Base-by-base conservation (phyloP, 1,140 invertebrate species). In the Eupeodes corollae region DNA sequence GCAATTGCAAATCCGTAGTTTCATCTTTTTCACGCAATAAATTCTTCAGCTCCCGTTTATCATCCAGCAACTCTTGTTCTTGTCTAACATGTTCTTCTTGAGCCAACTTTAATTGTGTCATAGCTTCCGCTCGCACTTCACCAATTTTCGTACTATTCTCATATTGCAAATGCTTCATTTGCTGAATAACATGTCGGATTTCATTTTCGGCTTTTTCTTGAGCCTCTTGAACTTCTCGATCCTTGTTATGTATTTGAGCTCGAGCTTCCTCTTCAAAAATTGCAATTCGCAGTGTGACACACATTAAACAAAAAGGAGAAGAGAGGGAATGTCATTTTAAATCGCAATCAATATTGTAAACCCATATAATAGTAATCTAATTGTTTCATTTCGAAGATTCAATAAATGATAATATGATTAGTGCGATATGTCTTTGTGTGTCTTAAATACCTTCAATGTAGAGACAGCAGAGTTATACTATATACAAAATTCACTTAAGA, bases 151-250 rank as follows among this genome's bases (percentile, higher is more conserved):
- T 84, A 61, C 92, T 86, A 59, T 94, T 90, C 61, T 93, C 90
- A 67, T 91, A 92, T 68, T 92, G 80, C 18, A 94, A 71, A 70
- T 91, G 88, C 59, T 93, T 93, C 11, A 94, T 84, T 77, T 91
- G 92, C 64, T 94, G 88, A 69, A 91, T 91, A 53, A 87, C 87
- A 38, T 87, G 79, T 73, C 89, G 89, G 12, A 92, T 74, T 60
- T 94, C 83, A 15, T 80, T 79, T 59, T 93, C 86, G 57, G 93
- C 89, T 57, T 86, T 79, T 61, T 93, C 88, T 59, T 83, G 79
- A 0, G 82, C 75, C 68, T 91, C 86, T 72, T 92, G 90, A 52
- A 91, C 84, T 52, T 91, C 87, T 55, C 87, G 75, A 60, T 94
- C 88, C 71, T 88, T 91, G 59, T 86, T 84, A 58, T 83, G 80